Base-by-base conservation (phyloP, 2,888 invertebrate species). In the Scaptomyza caliginosa region DNA sequence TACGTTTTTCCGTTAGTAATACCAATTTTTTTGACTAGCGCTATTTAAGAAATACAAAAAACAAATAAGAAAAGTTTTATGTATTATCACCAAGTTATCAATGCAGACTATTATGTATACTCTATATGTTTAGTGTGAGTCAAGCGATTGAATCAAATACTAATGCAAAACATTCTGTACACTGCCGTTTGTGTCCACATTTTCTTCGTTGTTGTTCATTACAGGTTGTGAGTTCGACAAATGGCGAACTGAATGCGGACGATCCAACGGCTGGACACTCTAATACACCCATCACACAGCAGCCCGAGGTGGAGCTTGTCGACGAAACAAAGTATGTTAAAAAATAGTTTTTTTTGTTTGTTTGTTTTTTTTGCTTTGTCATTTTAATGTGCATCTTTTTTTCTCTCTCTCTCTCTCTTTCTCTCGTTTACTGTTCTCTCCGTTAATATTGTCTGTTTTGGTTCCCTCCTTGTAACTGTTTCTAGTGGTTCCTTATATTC, bases 321-420 rank as follows among this genome's bases (percentile, higher is more conserved):
- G 98, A 98, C 93, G 98, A 99, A 94, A 98, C 98, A 93, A 98
- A 97, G 97, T 98, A 94, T 94, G 96, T 95, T 23, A n/a, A n/a
- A n/a, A n/a, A n/a, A n/a, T n/a, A n/a, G n/a, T n/a, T n/a, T n/a
- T 52, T 64, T 69, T 64, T 11, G 23, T 8, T 40, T n/a, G 57
- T 42, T 60, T 17, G 19, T 11, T 60, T 85, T 76, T 78, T 75
- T 71, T 86, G 80, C 77, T 80, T 81, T 83, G 77, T 79, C 84
- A 74, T 86, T 80, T 81, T 81, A 86, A 86, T 86, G 77, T 71
- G 70, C 74, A 62, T 70, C 56, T 23, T 11, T 43, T 45, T 40
- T 45, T 45, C 7, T 43, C 8, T 30, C 13, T 75, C 51, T 74
- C 62, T 78, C 7, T n/a, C 21, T 26, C 11, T 11, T 40, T 43